Evolutionary conservation across 2,888 invertebrate genomes (phyloP).

Genomic region (Escarpia spicata): DNA sequence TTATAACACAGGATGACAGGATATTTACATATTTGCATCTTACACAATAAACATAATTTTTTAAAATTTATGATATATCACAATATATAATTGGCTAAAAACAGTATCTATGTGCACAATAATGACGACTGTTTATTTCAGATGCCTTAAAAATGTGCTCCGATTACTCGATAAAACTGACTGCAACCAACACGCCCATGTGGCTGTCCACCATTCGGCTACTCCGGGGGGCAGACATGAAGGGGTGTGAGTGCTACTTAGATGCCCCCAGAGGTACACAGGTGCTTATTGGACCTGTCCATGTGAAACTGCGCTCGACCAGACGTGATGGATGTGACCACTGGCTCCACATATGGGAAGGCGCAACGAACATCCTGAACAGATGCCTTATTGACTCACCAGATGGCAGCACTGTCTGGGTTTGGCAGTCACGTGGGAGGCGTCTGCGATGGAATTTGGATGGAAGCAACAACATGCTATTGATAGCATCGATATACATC

Average conservation of each 20-base stretch:
- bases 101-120: neutral
- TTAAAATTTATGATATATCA: no score
- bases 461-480: neutral
- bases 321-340: neutral
- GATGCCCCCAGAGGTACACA: neutral
- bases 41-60: no score
- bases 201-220: neutral
- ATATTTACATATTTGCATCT: no score
- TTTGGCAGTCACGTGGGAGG: neutral
- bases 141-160: neutral
- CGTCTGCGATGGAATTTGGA: neutral
- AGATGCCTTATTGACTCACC: neutral
- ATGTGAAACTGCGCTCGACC: neutral
- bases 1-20: no score
- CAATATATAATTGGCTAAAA: neutral
- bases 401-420: neutral
- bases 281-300: neutral
- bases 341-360: neutral
- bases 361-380: neutral
- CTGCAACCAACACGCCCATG: neutral
- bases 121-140: neutral
- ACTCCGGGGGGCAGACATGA: neutral
- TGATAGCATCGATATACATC: neutral
- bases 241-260: neutral
- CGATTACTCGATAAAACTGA: neutral